phyloP scores from a whole-genome alignment of 53 echinoderm and acorn worm genomes.

The Holothuria leucospilota region DNA sequence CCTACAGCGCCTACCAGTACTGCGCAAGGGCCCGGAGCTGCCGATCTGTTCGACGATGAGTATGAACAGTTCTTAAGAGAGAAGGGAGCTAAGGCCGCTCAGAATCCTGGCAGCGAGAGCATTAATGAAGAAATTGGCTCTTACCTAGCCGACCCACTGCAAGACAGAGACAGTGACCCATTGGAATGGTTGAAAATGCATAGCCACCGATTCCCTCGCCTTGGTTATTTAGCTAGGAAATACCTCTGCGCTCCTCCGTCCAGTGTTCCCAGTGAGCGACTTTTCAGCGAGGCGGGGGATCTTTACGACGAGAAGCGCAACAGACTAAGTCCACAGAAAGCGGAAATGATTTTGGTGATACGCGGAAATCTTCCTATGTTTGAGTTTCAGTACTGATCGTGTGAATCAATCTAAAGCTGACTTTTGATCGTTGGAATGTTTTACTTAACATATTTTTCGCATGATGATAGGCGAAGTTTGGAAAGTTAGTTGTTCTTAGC shows the following conservation, averaged over 20 bases:
- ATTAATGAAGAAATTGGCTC: not conserved
- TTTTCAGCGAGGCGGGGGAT: conserved; percentile 21
- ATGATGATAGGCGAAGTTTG: no score
- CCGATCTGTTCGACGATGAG: not conserved
- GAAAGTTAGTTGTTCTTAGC: no score
- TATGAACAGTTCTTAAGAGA: conserved; percentile 3
- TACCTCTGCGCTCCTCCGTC: conserved; percentile 19
- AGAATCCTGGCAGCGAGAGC: not conserved
- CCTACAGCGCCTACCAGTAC: not conserved
- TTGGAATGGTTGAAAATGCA: conserved; percentile 21
- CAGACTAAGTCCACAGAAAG: conserved; percentile 7
- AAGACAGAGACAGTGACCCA: not conserved
- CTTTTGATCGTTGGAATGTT: no score
- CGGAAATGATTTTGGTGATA: conserved; percentile 33
- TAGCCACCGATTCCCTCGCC: not conserved
- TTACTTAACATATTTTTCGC: no score
- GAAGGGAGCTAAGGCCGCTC: not conserved
- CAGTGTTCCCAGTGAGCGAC: conserved; percentile 10
- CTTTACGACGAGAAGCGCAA: conserved; percentile 27
- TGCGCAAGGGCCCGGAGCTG: not conserved
- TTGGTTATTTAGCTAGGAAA: not conserved
- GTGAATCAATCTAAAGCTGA: no score
- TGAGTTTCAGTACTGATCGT: conserved; percentile 10
- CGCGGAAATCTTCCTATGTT: conserved; percentile 23
- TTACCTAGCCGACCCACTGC: conserved; percentile 1